These are phyloP conservation scores for Phasia obesa DNA, from an alignment of 2,888 invertebrate genomes.

Conservation along the genomic window DNA sequence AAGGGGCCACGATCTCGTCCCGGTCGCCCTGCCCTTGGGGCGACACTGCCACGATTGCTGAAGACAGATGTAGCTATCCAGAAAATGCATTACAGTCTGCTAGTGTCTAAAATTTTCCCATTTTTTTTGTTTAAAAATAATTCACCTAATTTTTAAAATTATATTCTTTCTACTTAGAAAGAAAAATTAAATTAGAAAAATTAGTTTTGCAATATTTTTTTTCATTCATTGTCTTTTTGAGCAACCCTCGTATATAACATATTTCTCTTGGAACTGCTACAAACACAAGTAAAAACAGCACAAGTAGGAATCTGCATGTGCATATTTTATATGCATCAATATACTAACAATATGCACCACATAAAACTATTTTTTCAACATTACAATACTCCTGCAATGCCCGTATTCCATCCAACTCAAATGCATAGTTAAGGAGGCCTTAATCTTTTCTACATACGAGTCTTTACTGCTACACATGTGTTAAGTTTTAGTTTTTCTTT, in stretches of 20 bases:
- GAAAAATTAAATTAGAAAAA: no score
- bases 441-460: conserved; percentile 40
- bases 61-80: no score
- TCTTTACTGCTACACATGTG: conserved; percentile 23
- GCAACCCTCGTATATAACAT: conserved; percentile 10
- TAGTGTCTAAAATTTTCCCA: no score
- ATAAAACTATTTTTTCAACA: conserved; percentile 41
- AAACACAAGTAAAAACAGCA: neutral
- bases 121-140: no score
- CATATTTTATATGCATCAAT: conserved; percentile 54
- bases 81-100: no score
- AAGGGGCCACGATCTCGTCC: no score
- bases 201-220: no score
- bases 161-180: no score
- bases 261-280: conserved; percentile 19
- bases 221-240: neutral
- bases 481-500: conserved; percentile 38
- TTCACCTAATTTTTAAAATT: no score
- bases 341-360: conserved; percentile 30
- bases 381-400: conserved; percentile 8
- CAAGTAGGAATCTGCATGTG: conserved; percentile 55
- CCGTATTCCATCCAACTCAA: neutral
- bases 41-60: no score
- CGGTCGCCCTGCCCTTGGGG: no score
- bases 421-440: conserved; percentile 14